Percentiles rank a stretch among this genome's conserved stretches.
These are phyloP conservation scores for Thaumetopoea pityocampa DNA, from an alignment of 1,140 invertebrate species.

Conservation along the genomic window DNA sequence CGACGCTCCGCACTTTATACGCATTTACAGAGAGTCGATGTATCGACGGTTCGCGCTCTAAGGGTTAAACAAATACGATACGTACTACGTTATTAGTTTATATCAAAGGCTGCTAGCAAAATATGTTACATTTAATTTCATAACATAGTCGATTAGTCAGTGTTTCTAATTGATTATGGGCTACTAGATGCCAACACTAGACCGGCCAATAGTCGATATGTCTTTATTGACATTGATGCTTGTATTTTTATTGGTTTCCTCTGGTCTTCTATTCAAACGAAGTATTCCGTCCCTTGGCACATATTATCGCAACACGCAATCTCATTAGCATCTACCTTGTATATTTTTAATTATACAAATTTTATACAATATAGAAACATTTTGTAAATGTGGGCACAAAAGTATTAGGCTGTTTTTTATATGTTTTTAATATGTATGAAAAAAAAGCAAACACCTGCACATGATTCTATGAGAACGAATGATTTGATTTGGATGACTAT, in stretches of 20 bases:
- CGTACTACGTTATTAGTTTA: no score
- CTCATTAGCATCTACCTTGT: conserved; percentile 35
- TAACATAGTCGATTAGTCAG: no score
- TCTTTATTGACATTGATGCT: conserved; percentile 7
- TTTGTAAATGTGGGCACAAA: conserved; percentile 27
- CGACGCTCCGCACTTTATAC: no score
- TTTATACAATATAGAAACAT: conserved; percentile 32
- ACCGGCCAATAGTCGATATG: background rate
- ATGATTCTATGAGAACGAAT: conserved; percentile 14
- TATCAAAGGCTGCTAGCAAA: no score
- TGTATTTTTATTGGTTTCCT: conserved; percentile 6
- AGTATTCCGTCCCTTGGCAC: conserved; percentile 58
- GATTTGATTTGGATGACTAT: conserved; percentile 32
- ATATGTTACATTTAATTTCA: no score
- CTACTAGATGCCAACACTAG: no score
- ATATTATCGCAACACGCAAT: conserved; percentile 37
- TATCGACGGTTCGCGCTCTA: no score
- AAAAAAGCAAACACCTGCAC: conserved; percentile 13
- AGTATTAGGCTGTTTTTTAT: conserved; percentile 8
- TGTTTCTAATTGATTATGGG: no score
- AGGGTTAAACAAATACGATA: no score
- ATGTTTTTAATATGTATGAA: conserved; percentile 13
- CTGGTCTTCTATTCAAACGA: conserved; percentile 24
- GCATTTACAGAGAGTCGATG: no score
- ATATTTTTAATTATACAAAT: conserved; percentile 25